Evolutionary conservation across 2,888 invertebrate genomes (phyloP).

Genomic region (Schizotus pectinicornis): DNA sequence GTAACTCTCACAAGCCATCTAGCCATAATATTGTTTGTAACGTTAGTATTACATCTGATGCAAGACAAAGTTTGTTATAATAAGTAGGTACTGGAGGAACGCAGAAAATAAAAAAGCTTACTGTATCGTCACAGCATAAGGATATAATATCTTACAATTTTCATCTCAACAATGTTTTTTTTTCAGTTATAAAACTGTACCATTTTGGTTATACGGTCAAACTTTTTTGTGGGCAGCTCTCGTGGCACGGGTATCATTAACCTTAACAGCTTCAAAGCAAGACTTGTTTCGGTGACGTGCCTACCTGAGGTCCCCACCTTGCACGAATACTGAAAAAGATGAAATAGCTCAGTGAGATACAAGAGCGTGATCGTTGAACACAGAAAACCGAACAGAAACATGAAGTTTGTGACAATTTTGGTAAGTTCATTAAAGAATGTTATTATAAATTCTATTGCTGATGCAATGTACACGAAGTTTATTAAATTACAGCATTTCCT

Average conservation of each 20-base stretch:
- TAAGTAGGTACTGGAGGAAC: no score
- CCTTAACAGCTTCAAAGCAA: conserved; percentile 25
- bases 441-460: background rate
- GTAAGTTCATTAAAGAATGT: conserved; percentile 33
- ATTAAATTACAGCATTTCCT: background rate
- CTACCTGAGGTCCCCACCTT: conserved; percentile 39
- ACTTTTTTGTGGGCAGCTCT: conserved; percentile 17
- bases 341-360: conserved; percentile 39
- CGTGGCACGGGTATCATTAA: conserved; percentile 26
- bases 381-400: conserved; percentile 16
- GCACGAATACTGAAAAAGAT: conserved; percentile 32
- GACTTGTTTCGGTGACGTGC: conserved; percentile 36
- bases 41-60: no score
- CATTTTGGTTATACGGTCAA: conserved; percentile 9
- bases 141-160: no score
- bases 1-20: no score
- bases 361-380: conserved; percentile 29
- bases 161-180: background rate
- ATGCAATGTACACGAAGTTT: background rate
- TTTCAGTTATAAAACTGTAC: conserved; percentile 9
- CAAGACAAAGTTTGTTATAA: no score
- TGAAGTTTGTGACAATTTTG: conserved; percentile 39
- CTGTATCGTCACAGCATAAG: no score
- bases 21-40: no score
- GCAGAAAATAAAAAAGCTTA: no score